Conservation (phyloP, 2,888 invertebrate species). For the Brachypalpus laphriformis region DNA sequence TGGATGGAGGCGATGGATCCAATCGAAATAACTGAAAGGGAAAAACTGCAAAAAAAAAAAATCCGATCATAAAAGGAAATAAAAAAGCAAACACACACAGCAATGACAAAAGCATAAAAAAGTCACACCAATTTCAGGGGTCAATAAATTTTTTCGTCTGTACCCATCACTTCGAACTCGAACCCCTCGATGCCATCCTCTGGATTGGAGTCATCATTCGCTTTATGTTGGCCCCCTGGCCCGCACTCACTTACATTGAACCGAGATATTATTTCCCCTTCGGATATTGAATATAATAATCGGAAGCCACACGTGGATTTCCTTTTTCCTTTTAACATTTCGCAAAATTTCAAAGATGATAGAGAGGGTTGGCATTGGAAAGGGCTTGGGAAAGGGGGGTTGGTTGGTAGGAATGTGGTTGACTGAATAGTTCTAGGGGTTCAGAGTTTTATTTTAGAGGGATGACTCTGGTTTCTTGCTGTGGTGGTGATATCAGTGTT, state of each 20-base stretch:
- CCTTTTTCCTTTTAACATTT: slow-evolving; percentile 60
- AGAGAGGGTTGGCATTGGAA: not conserved
- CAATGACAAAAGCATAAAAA: slow-evolving; percentile 56
- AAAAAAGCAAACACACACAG: slow-evolving; percentile 33
- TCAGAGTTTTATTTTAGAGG: not conserved
- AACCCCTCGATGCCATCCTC: not conserved
- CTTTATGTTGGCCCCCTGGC: slow-evolving; percentile 21
- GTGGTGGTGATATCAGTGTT: not conserved
- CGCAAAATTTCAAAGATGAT: slow-evolving; percentile 35
- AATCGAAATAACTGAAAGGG: slow-evolving; percentile 30
- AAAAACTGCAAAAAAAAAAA: slow-evolving; percentile 29
- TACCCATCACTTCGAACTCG: not conserved
- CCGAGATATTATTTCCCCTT: slow-evolving; percentile 63
- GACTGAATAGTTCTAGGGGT: not conserved
- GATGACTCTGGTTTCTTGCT: not conserved
- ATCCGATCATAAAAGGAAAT: slow-evolving; percentile 48
- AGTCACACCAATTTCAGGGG: slow-evolving; percentile 68
- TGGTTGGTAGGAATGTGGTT: not conserved
- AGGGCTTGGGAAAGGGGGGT: not conserved
- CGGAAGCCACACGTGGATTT: slow-evolving; percentile 75
- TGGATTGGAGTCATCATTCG: slow-evolving; percentile 42
- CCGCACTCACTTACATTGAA: slow-evolving; percentile 53
- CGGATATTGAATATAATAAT: slow-evolving; percentile 75
- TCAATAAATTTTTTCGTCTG: slow-evolving; percentile 61
- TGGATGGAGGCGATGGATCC: slow-evolving; percentile 42